phyloP scores from a whole-genome alignment of 2,797 vertebrate genomes.

The Parauchenoglanis punctatus region DNA sequence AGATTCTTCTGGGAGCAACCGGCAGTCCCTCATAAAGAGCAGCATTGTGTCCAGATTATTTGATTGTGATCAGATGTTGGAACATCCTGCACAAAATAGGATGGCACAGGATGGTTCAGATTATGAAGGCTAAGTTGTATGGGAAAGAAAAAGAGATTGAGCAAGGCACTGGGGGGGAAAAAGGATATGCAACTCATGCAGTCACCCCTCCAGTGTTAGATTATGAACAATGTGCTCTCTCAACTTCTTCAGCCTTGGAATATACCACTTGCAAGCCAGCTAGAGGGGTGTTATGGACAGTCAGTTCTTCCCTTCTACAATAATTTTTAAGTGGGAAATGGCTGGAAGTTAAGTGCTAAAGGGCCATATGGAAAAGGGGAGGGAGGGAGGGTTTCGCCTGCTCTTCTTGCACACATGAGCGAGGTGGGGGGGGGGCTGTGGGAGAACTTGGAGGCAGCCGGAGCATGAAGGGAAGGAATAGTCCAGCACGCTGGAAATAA shows the following conservation, averaged over 20 bases:
- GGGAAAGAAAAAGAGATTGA: constrained; percentile 57
- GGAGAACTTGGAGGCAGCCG: constrained; percentile 64
- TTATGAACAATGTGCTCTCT: constrained; percentile 84
- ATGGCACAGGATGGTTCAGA: constrained; percentile 71
- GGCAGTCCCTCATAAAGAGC: constrained; percentile 73
- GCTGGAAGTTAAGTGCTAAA: constrained; percentile 72
- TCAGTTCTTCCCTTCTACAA: constrained; percentile 56
- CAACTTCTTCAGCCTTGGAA: constrained; percentile 77
- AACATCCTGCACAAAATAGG: constrained; percentile 75
- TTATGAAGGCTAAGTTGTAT: constrained; percentile 56
- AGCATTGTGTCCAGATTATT: constrained; percentile 80
- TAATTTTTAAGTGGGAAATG: constrained; percentile 63
- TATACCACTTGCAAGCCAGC: constrained; percentile 71
- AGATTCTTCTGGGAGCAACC: constrained; percentile 75
- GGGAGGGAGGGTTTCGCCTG: constrained; percentile 62
- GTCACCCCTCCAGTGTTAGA: constrained; percentile 79
- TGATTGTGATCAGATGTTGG: constrained; percentile 83
- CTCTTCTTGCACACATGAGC: constrained; percentile 66
- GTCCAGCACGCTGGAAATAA: constrained; percentile 69
- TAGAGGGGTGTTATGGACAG: constrained; percentile 67
- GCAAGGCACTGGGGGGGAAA: constrained; percentile 59
- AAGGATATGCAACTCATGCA: constrained; percentile 84
- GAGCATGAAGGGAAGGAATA: constrained; percentile 70
- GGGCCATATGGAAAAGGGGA: constrained; percentile 71
- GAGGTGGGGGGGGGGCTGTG: constrained; percentile 46